Evolutionary conservation across 2,797 vertebrate species (phyloP), one percentile per base, ranked within the genome.

Genomic region (Glossophaga mutica): DNA sequence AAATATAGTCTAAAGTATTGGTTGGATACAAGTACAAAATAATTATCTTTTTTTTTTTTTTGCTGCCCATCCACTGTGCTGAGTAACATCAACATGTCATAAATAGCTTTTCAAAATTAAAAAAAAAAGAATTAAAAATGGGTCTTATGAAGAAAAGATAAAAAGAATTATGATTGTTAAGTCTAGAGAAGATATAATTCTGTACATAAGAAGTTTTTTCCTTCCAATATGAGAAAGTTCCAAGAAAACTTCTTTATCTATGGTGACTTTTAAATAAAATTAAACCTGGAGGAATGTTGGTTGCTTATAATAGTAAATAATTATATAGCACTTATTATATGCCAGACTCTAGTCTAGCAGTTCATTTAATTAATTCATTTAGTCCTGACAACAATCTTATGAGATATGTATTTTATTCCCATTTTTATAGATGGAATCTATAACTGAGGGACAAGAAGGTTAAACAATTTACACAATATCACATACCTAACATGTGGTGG

Each of bases 181-280:
- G 29, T 89, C n/a, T 83, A 90, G 44, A 94, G 57, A 94, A 90
- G 34, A 34, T n/a, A 93, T 77, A 11, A 18, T 92, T 95, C 68
- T 90, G 9, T 94, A 68, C 24, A 79, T 90, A 67, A 57, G 16
- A 77, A 76, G 22, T 46, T 73, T 90, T 87, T 85, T 93, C 76
- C 70, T 87, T 77, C 12, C 26, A n/a, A 44, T 71, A 71, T 52
- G 42, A 93, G n/a, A 19, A 62, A 32, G 4, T 92, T 94, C 92
- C 65, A 86, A 76, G 52, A 88, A 29, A 74, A 74, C 6, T 94
- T 92, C 52, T 89, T 91, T 93, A 93, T 90, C 21, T 37, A 77
- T 74, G 93, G 44, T 93, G 34, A 42, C 32, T 93, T 96, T 92
- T 87, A 95, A 93, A 62, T 94, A 94, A 85, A 96, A 78, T 78